Evolutionary conservation across 2,888 invertebrate species (phyloP).

Genomic region (Meteorus colon): DNA sequence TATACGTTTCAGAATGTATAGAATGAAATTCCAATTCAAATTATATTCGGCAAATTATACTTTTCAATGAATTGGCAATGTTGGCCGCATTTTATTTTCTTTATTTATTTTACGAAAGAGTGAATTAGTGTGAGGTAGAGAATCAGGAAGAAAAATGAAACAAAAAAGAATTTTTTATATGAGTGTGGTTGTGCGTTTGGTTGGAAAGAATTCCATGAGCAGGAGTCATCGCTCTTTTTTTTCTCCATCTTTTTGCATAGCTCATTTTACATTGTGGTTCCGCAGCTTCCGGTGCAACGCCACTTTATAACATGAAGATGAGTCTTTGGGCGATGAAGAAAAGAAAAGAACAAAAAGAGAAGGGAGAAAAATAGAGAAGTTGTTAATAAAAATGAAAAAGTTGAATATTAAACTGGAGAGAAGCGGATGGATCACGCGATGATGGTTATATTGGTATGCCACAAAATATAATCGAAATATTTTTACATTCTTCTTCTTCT

Average conservation of each 20-base stretch:
- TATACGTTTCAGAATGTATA: neutral
- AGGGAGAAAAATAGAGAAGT: neutral
- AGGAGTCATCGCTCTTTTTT: neutral
- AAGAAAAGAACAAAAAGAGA: neutral
- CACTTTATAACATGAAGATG: slow-evolving; percentile 23
- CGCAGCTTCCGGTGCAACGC: slow-evolving; percentile 37
- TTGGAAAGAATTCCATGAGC: slow-evolving; percentile 12
- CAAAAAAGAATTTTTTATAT: neutral
- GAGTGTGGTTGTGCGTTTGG: neutral
- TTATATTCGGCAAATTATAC: slow-evolving; percentile 5
- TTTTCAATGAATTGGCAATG: neutral
- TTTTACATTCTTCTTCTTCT: slow-evolving; percentile 18
- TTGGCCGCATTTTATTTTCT: neutral
- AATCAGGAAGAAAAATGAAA: neutral
- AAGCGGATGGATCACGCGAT: slow-evolving; percentile 44
- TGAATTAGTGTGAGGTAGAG: neutral
- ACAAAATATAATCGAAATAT: slow-evolving; percentile 19
- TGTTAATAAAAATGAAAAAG: slow-evolving; percentile 10
- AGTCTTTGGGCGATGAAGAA: slow-evolving; percentile 8
- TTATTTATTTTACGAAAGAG: neutral
- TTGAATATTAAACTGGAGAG: slow-evolving; percentile 14
- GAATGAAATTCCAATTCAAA: slow-evolving; percentile 4
- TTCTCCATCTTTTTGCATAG: neutral
- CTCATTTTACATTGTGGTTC: slow-evolving; percentile 29
- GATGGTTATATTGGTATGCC: slow-evolving; percentile 20